phyloP scores from a whole-genome alignment of 2,113 vertebrate genomes.

The Oryctolagus cuniculus region mOryCun1.1 NC_091453.1:128896501-128897000 shows the following conservation, averaged over 20 bases:
- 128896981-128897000: background rate
- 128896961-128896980: constrained; percentile 26
- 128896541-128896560: background rate
- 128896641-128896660: background rate
- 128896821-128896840: background rate
- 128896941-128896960: background rate
- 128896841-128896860: constrained; percentile 25
- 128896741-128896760: background rate
- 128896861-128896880: background rate
- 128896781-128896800: background rate
- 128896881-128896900: constrained; percentile 8
- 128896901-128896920: background rate
- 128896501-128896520: background rate
- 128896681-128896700: background rate
- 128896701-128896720: background rate
- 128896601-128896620: background rate
- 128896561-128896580: background rate
- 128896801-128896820: background rate
- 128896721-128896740: background rate
- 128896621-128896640: background rate
- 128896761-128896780: background rate
- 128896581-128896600: background rate
- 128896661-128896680: background rate
- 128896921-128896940: background rate
- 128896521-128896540: background rate